These are phyloP conservation scores for Rachycentron canadum DNA, from an alignment of 2,797 vertebrate genomes.

Conservation along the genomic window DNA sequence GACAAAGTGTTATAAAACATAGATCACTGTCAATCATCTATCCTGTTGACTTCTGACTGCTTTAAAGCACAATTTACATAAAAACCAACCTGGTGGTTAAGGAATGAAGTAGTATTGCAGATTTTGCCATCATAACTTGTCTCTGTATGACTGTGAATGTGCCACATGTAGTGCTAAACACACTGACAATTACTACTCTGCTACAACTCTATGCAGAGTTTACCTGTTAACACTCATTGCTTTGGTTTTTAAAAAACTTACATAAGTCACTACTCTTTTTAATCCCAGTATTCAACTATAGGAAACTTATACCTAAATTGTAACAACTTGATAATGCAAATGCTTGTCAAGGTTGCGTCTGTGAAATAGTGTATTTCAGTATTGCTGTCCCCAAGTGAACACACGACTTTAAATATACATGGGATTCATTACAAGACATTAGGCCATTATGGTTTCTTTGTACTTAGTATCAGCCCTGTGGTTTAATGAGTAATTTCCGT, in stretches of 20 bases:
- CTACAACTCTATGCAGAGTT: background rate
- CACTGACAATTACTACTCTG: background rate
- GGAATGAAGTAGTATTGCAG: background rate
- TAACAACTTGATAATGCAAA: background rate
- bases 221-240: background rate
- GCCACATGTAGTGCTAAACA: background rate
- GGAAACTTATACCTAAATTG: background rate
- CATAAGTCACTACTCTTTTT: background rate
- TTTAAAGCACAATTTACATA: background rate
- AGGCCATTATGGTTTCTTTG: slow-evolving; percentile 41
- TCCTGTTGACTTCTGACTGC: slow-evolving; percentile 2
- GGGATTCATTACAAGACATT: slow-evolving; percentile 41
- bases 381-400: background rate
- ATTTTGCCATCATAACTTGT: background rate
- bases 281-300: background rate
- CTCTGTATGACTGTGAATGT: background rate
- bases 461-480: slow-evolving; percentile 38
- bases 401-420: slow-evolving; percentile 4
- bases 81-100: background rate
- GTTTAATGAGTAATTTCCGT: slow-evolving; percentile 73
- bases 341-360: background rate
- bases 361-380: background rate
- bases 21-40: background rate
- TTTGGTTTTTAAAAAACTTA: background rate
- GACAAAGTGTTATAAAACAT: slow-evolving; percentile 17